A percentile compares a stretch with the other conserved stretches of the same genome.
These are phyloP conservation scores for Podarcis raffonei DNA, from an alignment of 2,113 vertebrate species.

Conservation along the genomic window DNA sequence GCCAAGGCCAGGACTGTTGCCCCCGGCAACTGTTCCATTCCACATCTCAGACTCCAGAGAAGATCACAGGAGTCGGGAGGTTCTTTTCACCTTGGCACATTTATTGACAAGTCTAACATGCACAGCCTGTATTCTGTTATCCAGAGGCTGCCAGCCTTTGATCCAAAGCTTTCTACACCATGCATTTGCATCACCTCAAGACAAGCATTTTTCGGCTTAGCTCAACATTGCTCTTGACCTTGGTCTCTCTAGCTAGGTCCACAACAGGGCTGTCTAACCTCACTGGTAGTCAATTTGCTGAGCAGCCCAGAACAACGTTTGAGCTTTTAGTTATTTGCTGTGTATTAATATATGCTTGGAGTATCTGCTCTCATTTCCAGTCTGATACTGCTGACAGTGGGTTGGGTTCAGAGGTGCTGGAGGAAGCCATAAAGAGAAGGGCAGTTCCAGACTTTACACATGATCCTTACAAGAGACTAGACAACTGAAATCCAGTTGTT, in stretches of 20 bases:
- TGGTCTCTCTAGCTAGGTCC: neutral
- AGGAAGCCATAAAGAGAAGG: too few species aligned
- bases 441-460: neutral
- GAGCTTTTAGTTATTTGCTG: neutral
- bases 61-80: conserved; percentile 1
- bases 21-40: conserved; percentile 12
- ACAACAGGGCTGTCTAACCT: neutral
- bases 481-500: neutral
- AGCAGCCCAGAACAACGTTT: neutral
- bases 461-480: neutral
- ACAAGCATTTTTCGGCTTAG: neutral
- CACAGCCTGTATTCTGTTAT: conserved; percentile 10
- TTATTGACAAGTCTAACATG: conserved; percentile 22
- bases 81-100: conserved; percentile 4
- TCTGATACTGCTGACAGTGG: neutral
- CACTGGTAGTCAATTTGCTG: neutral
- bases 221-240: conserved; percentile 13
- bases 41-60: conserved; percentile 1
- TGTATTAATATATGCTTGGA: neutral
- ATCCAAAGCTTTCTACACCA: conserved; percentile 18
- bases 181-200: conserved; percentile 11
- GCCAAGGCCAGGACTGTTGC: conserved; percentile 24
- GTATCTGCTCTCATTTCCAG: neutral
- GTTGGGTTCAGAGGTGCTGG: neutral
- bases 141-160: conserved; percentile 14